phyloP scores from a whole-genome alignment of 1,140 invertebrate genomes.

The Daktulosphaira vitifoliae region DNA sequence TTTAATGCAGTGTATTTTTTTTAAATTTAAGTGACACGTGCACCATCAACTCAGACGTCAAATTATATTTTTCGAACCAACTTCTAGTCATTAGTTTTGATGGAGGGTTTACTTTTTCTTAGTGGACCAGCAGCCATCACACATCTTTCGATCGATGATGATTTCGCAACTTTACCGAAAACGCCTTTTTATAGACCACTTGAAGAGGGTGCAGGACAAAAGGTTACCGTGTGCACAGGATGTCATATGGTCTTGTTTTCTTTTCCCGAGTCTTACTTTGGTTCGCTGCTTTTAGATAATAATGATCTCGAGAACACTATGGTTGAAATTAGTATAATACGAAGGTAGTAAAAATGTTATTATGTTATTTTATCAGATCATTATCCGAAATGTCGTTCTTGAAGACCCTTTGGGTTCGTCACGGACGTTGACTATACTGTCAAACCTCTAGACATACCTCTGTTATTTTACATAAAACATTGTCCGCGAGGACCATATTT shows the following conservation, averaged over 20 bases:
- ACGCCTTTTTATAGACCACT: constrained; percentile 13
- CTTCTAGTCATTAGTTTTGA: constrained; percentile 1
- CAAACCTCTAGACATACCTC: neutral
- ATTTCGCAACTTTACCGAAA: constrained; percentile 25
- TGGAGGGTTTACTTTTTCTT: neutral
- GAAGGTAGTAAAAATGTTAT: too few species aligned
- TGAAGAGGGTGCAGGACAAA: neutral
- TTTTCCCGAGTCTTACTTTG: neutral
- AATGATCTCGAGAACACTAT: constrained; percentile 14
- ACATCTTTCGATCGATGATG: constrained; percentile 20
- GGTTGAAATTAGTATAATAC: neutral
- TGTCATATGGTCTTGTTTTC: constrained; percentile 24
- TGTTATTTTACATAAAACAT: too few species aligned
- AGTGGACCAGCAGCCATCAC: constrained; percentile 6
- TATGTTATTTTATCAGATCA: neutral
- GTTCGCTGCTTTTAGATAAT: constrained; percentile 6
- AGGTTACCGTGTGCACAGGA: constrained; percentile 8
- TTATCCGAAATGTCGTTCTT: neutral
- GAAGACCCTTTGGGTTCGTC: neutral
- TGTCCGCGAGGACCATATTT: too few species aligned
- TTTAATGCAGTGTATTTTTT: neutral
- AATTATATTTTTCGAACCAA: constrained; percentile 18
- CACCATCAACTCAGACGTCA: constrained; percentile 3
- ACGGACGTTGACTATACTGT: neutral
- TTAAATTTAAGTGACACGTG: constrained; percentile 31